These are phyloP conservation scores for Ephydatia muelleri DNA, from an alignment of 37 sponge, comb jelly and placozoan genomes.

Conservation along the genomic window DNA sequence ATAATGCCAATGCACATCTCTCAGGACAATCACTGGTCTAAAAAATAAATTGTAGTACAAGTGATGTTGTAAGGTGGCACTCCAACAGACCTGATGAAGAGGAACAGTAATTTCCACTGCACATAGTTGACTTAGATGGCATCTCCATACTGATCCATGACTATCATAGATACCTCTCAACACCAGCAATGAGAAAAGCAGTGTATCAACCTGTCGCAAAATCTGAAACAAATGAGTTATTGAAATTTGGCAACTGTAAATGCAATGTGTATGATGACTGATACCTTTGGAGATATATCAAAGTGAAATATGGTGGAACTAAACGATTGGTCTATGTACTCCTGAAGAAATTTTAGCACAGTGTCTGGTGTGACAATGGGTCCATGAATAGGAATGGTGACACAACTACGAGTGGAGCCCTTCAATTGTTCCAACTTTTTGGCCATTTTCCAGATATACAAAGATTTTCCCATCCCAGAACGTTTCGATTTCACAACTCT, in stretches of 20 bases:
- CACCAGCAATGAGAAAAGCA: conserved; percentile 61
- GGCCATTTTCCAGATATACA: conserved; percentile 41
- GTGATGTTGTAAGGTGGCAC: background rate
- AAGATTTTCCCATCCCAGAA: conserved; percentile 76
- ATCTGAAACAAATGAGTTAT: conserved; percentile 16
- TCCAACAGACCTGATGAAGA: background rate
- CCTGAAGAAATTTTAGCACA: conserved; percentile 19
- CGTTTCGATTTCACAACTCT: conserved; percentile 43
- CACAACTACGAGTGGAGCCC: background rate
- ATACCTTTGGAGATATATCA: background rate
- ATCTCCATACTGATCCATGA: conserved; percentile 68
- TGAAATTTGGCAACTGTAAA: too few relatives aligned
- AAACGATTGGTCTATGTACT: background rate
- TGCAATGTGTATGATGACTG: background rate
- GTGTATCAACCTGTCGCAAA: conserved; percentile 47
- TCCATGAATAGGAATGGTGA: conserved; percentile 43
- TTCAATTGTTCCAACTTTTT: background rate
- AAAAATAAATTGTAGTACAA: background rate
- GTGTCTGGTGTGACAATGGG: conserved; percentile 24
- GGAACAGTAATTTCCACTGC: conserved; percentile 62
- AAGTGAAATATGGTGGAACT: background rate
- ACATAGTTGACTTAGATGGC: conserved; percentile 45
- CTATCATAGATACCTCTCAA: conserved; percentile 50
- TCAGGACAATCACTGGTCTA: conserved; percentile 18
- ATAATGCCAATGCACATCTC: conserved; percentile 20